Evolutionary conservation across 2,797 vertebrate species (phyloP), one percentile per base, ranked within the genome.

Genomic region (Anniella stebbinsi): DNA sequence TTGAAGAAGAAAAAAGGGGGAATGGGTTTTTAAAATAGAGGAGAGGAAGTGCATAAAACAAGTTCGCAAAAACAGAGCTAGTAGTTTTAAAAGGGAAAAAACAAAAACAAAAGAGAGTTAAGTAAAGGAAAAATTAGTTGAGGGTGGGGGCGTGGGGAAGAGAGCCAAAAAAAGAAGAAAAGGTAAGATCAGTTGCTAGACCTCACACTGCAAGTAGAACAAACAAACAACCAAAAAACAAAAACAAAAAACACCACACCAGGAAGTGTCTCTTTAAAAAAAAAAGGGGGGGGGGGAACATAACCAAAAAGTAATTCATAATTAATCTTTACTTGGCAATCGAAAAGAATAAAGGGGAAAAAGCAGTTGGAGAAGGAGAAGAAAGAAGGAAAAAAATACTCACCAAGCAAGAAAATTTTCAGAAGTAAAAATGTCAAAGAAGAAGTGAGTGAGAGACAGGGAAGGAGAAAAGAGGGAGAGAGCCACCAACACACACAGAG

Each of bases 361-460:
- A 81, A 78, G 30, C 63, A 48, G 11, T n/a, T 60, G 84, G 57
- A 45, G 70, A 84, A 70, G 72, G 77, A 89, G 77, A 76, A 45
- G 25, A 38, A 30, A 13, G 12, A 38, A 72, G 70, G 5, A 7
- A 21, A 38, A 89, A 75, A 78, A 88, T 93, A 95, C 94, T 94
- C 92, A 94, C 94, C 92, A 82, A 75, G 82, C 88, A 70, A 93
- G 87, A 72, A 51, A 87, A 94, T 3, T 17, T 57, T 80, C 90
- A 60, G 78, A 88, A 70, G 91, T 84, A 94, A 95, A 92, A 95
- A 95, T 96, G 92, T 92, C 96, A 94, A 96, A 95, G 96, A 93
- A 95, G 54, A 83, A 92, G 91, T 63, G 82, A 80, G 78, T 57
- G 84, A 87, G 82, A 38, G 23, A 38, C 80, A 88, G 80, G 86